Base-by-base conservation (phyloP, 2,113 vertebrate species). In the Oophaga pumilio region DNA sequence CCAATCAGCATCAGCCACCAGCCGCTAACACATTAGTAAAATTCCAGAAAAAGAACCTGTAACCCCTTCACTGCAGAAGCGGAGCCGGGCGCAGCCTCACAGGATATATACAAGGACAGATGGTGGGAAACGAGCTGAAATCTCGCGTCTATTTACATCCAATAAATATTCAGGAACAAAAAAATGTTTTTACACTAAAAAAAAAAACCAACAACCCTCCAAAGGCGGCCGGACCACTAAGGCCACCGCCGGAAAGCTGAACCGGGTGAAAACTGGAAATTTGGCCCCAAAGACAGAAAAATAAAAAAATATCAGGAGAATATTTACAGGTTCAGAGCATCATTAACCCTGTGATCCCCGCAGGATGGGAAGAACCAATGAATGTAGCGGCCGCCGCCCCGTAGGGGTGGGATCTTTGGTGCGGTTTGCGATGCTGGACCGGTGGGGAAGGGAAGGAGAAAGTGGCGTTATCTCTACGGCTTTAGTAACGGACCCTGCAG, bases 81-180 rank as follows among this genome's bases (percentile, higher is more conserved):
- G 24, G 43, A 18, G 52, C 5, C 33, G 43, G 50, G 7, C 18
- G 10, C 53, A 0, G 13, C 24, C 49, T 76, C 66, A 68, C 8
- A 56, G 15, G 1, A n/a, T 82, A 83, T 88, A 33, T 88, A 88
- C 86, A 88, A n/a, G 62, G 76, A 76, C 79, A 43, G 33, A 43
- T 43, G 33, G 33, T 43, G 33, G 33, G 5, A 43, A 43, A 5
- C 33, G 5, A 43, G 3, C 33, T 43, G 33, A 43, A 43, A 43
- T 56, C 90, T 89, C 73, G 88, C 87, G 91, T 89, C 93, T 95
- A 96, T 96, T 95, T 95, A 96, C 95, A 96, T 94, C 92, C 94
- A 96, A 96, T 95, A 96, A 95, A 96, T 95, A 96, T 89, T 90
- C 76, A 77, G 57, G n/a, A 20, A 73, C 1, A 91, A 92, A 93